phyloP scores from a whole-genome alignment of 2,888 invertebrate species.

The Icerya purchasi region DNA sequence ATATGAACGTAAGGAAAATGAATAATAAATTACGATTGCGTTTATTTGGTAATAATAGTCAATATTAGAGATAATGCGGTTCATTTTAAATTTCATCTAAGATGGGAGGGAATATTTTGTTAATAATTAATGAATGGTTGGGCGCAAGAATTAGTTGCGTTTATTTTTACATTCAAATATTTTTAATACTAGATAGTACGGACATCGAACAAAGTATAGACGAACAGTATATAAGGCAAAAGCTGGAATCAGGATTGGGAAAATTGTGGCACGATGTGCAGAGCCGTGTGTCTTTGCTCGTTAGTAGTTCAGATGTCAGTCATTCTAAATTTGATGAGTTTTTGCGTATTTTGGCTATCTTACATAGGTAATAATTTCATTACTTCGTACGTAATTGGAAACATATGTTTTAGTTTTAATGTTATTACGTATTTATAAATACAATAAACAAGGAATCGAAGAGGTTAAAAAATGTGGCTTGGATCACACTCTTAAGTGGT shows the following conservation, averaged over 20 bases:
- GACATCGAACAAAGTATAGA: conserved; percentile 44
- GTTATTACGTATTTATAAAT: background rate
- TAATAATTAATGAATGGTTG: no score
- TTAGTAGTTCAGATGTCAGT: conserved; percentile 60
- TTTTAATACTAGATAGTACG: conserved; percentile 19
- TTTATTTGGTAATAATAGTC: no score
- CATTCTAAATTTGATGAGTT: conserved; percentile 84
- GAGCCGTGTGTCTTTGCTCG: conserved; percentile 61
- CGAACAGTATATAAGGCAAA: conserved; percentile 61
- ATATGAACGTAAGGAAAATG: no score
- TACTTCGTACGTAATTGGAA: background rate
- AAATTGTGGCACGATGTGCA: conserved; percentile 89
- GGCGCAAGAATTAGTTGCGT: no score
- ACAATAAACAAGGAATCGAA: background rate
- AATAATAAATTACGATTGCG: no score
- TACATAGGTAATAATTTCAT: conserved; percentile 40
- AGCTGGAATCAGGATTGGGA: conserved; percentile 62
- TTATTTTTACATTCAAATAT: background rate
- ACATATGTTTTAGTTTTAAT: conserved; percentile 1
- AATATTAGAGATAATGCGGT: no score
- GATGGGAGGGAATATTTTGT: no score
- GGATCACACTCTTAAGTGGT: no score
- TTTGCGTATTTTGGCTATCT: conserved; percentile 65
- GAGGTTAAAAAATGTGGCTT: background rate
- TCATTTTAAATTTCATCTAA: no score